A percentile compares a stretch with the other conserved stretches of the same genome.
phyloP scores from a whole-genome alignment of 2,888 invertebrate genomes.

The Stegana nigrithorax region DNA sequence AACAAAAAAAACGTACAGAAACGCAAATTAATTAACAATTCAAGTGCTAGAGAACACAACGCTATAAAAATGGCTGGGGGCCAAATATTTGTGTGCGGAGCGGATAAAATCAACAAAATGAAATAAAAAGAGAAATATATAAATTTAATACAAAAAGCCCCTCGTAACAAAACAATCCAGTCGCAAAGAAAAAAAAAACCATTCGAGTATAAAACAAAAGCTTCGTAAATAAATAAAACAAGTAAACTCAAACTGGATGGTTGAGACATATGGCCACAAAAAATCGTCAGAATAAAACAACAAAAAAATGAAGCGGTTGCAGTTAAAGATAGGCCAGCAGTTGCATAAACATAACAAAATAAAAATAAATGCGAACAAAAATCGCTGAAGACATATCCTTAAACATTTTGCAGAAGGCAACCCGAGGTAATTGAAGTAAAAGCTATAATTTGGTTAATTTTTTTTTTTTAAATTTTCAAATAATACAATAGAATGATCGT shows the following conservation, averaged over 20 bases:
- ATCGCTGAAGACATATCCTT: background rate
- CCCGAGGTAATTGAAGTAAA: background rate
- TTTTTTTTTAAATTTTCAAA: background rate
- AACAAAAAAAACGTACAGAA: background rate
- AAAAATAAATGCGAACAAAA: background rate
- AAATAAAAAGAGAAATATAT: background rate
- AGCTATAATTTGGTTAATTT: too few relatives aligned
- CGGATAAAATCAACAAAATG: background rate
- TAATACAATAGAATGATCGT: too few relatives aligned
- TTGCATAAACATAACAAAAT: background rate
- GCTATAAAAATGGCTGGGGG: constrained; percentile 16
- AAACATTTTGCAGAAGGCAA: background rate
- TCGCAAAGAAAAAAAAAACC: background rate
- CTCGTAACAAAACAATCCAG: background rate
- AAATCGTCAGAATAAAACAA: constrained; percentile 15
- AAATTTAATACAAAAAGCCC: background rate
- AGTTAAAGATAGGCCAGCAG: background rate
- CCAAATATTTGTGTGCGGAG: background rate
- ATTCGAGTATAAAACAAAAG: background rate
- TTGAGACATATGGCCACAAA: too few relatives aligned
- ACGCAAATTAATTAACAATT: constrained; percentile 26
- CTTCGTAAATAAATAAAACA: too few relatives aligned
- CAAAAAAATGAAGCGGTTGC: too few relatives aligned
- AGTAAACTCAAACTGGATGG: background rate
- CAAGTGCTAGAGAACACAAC: constrained; percentile 13